phyloP scores from a whole-genome alignment of 2,113 vertebrate species.

The Rhagologus leucostigma region DNA sequence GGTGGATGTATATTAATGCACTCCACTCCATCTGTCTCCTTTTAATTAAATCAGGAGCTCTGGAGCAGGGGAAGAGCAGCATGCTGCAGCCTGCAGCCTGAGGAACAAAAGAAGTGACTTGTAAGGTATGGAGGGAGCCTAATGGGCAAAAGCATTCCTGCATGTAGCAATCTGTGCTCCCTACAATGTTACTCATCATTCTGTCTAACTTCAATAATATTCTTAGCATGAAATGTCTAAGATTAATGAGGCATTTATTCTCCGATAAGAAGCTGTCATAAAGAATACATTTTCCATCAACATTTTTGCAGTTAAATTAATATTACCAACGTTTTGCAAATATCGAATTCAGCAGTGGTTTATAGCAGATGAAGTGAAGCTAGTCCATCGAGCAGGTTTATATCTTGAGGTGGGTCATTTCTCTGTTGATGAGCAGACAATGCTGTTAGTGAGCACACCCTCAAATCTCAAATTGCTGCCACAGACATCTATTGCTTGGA shows the following conservation, averaged over 20 bases:
- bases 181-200: constrained; percentile 61
- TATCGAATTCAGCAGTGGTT: not conserved
- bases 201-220: constrained; percentile 66
- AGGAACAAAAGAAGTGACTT: constrained; percentile 48
- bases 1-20: not conserved
- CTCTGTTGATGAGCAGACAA: not conserved
- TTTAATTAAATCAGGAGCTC: constrained; percentile 32
- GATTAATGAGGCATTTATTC: constrained; percentile 69
- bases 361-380: not conserved
- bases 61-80: constrained; percentile 20
- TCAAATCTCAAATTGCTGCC: not conserved
- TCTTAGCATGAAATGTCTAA: constrained; percentile 63
- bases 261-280: constrained; percentile 31
- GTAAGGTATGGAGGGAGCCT: constrained; percentile 7
- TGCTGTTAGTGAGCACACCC: not conserved
- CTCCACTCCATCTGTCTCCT: not conserved
- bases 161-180: constrained; percentile 56
- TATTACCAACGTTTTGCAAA: not conserved
- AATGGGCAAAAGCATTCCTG: constrained; percentile 47
- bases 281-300: constrained; percentile 44
- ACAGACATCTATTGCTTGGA: not conserved
- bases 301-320: constrained; percentile 37
- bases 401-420: not conserved
- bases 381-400: not conserved
- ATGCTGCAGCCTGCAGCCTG: not conserved